Evolutionary conservation across 2,888 invertebrate genomes (phyloP).

Genomic region (Autographa pulchrina): DNA sequence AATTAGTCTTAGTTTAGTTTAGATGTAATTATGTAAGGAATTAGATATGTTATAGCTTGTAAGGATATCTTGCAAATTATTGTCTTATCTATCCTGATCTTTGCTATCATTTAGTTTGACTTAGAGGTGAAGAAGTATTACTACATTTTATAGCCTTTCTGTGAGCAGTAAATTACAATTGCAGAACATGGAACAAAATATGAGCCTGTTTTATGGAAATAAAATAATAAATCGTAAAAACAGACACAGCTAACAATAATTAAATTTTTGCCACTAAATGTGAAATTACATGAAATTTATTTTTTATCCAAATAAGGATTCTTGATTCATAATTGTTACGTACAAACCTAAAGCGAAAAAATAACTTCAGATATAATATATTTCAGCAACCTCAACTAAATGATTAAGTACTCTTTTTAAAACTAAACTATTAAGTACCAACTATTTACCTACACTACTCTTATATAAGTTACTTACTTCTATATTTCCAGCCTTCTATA

Average conservation of each 20-base stretch:
- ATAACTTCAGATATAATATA: too few relatives aligned
- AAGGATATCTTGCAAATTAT: slow-evolving; percentile 8
- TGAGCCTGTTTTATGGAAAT: background rate
- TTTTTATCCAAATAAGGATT: too few relatives aligned
- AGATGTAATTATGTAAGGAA: slow-evolving; percentile 52
- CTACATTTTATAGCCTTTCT: background rate
- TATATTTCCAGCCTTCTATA: background rate
- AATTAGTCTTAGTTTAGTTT: slow-evolving; percentile 56
- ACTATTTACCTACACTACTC: background rate
- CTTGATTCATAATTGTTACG: too few relatives aligned
- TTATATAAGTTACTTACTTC: background rate
- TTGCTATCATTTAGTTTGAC: background rate
- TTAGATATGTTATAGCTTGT: slow-evolving; percentile 31
- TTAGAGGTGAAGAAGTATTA: background rate
- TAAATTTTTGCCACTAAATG: too few relatives aligned
- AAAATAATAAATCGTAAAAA: background rate
- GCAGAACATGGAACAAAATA: background rate
- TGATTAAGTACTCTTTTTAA: background rate
- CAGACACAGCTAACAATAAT: background rate
- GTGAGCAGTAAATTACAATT: background rate
- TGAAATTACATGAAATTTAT: too few relatives aligned
- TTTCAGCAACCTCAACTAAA: background rate
- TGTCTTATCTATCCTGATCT: background rate
- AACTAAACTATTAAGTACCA: background rate
- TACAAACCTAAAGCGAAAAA: too few relatives aligned